Base-by-base conservation (phyloP, 2,113 vertebrate genomes). In the Corydoras maculifer region DNA sequence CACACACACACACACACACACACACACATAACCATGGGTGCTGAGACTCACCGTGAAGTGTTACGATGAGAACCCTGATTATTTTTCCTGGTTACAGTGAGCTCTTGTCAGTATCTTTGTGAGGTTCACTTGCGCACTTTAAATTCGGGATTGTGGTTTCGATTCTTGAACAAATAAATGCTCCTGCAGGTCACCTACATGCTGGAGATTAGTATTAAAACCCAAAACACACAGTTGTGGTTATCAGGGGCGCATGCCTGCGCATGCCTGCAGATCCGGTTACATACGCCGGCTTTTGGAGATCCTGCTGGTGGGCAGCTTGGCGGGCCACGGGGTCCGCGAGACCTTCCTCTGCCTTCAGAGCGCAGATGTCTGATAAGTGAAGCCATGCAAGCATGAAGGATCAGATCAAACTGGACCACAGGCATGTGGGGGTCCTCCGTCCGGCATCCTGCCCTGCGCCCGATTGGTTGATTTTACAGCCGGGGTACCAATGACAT, bases 341-440 rank as follows among this genome's bases (percentile, higher is more conserved):
- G 8, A 31, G 29, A 55, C 29, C 53, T 49, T 53, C 61, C 65
- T 74, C 73, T 73, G 69, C 72, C 76, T 63, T 73, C 32, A 75
- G 54, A 81, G 74, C 60, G 43, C 68, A 78, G 80, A 88, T 84
- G 77, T 74, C 75, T 77, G 84, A 87, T 86, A 84, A 85, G 79
- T 61, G 72, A 58, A 72, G 72, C 77, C 76, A 8, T 43, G 35
- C 35, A 86, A 76, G 53, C 55, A 55, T 58, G 70, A 69, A 35
- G 59, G 43, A 55, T 54, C 60, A 71, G 76, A 74, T 75, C 72
- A 64, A 72, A 58, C 74, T 50, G 13, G 79, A 82, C 81, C 83
- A 87, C 84, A 86, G 83, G 82, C 80, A 62, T 77, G 32, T 80
- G 72, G 68, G 15, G 68, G 15, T 60, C 60, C 15, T 29, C 12